Percentiles rank a stretch among this genome's conserved stretches.
Conservation (phyloP, 2,888 invertebrate genomes). For the Clepsis dumicolana region DNA sequence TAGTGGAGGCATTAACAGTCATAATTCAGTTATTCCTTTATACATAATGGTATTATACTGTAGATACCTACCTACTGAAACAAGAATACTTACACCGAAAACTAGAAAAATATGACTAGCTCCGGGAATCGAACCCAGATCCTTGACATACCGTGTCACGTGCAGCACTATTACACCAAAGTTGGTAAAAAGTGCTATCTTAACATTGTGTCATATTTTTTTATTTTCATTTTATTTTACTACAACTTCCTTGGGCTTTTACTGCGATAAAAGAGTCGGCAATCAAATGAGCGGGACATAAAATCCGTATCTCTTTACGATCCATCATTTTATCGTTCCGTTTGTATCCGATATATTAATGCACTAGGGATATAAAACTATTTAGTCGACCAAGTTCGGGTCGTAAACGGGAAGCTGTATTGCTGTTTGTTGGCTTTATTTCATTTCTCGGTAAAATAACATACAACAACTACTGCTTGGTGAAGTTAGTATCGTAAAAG, state of each 20-base stretch:
- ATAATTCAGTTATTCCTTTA: too few relatives aligned
- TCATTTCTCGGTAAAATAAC: background rate
- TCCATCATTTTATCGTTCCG: slow-evolving; percentile 28
- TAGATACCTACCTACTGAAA: too few relatives aligned
- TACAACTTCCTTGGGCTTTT: background rate
- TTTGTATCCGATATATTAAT: slow-evolving; percentile 28
- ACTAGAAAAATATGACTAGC: too few relatives aligned
- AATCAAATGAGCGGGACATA: slow-evolving; percentile 28
- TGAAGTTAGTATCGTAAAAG: too few relatives aligned
- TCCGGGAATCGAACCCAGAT: too few relatives aligned
- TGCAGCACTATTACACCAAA: too few relatives aligned
- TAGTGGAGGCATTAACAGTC: too few relatives aligned
- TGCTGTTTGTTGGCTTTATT: background rate
- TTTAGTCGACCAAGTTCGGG: background rate
- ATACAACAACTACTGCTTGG: background rate
- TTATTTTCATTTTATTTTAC: background rate
- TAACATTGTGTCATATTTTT: background rate
- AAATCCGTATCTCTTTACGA: slow-evolving; percentile 29
- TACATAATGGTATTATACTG: too few relatives aligned
- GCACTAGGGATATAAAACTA: slow-evolving; percentile 28
- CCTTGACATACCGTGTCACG: too few relatives aligned
- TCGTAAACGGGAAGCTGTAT: slow-evolving; percentile 4
- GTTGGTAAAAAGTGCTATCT: too few relatives aligned
- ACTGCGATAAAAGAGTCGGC: background rate
- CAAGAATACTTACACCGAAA: too few relatives aligned